Evolutionary conservation across 2,113 vertebrate genomes (phyloP), one percentile per base, ranked within the genome.

Genomic region (Pyxicephalus adspersus): DNA sequence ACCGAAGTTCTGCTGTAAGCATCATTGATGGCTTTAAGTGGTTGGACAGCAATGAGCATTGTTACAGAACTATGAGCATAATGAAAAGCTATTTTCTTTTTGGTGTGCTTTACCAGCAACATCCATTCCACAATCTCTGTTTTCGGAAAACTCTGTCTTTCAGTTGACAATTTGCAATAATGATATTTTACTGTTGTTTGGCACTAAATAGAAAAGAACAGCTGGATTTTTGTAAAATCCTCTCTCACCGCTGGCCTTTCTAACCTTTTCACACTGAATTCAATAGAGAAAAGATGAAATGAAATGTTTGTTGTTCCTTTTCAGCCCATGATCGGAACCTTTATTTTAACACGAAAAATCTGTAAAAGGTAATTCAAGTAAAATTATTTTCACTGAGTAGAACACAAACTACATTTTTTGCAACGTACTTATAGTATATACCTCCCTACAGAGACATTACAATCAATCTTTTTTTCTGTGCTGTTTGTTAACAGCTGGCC

Each of bases 201-300:
- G 70, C 70, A 17, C 52, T 58, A 73, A 57, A 73, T 73, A 28
- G 50, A 72, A 72, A 22, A 28, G 25, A 68, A 72, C 51, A 72
- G 70, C 70, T 72, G 52, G 45, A 72, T 57, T 57, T 72, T 28
- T 57, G 26, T 29, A 72, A 52, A 20, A 52, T 57, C 15, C 11
- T 20, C 50, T 16, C 51, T 52, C 16, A 58, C 25, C 18, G 28
- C 26, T 73, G 52, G 54, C 54, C 19, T 73, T 58, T 18, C n/a
- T 52, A 73, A 73, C 70, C 51, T 28, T 57, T 57, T 55, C 25
- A 73, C 18, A 57, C 20, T 58, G 4, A n/a, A 52, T 73, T 73
- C 70, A 73, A 73, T 34, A 52, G 20, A 58, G 23, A 57, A 15
- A 58, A 26, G 70, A 58, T 73, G 28, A 16, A 58, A 29, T 58